These are phyloP conservation scores for Monoplex corrugatus DNA, from an alignment of 2,888 invertebrate species.

Conservation along the genomic window DNA sequence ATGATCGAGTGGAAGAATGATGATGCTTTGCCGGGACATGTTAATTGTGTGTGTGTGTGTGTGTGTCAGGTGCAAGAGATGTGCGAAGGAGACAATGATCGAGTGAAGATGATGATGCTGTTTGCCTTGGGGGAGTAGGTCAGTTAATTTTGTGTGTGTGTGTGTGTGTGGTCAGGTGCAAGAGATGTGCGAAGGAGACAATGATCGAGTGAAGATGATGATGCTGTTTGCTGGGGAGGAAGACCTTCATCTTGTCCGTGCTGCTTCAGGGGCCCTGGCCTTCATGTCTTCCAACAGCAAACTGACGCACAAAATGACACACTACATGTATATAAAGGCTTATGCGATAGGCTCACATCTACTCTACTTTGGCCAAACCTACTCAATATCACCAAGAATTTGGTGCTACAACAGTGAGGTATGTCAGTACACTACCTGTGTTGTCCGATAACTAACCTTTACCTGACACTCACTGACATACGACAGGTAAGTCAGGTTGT, in stretches of 20 bases:
- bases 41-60: neutral
- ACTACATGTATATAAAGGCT: too few species aligned
- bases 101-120: constrained; percentile 92
- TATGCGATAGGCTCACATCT: too few species aligned
- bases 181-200: constrained; percentile 87
- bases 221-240: constrained; percentile 87
- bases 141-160: too few species aligned
- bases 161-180: too few species aligned
- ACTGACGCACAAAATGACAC: constrained; percentile 90
- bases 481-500: too few species aligned
- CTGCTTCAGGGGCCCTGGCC: constrained; percentile 94
- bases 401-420: too few species aligned
- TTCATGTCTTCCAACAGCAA: constrained; percentile 90
- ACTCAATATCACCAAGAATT: too few species aligned
- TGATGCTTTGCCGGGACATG: constrained; percentile 5
- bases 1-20: constrained; percentile 94
- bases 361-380: too few species aligned
- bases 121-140: too few species aligned
- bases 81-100: constrained; percentile 89
- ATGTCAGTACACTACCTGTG: too few species aligned
- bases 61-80: constrained; percentile 85
- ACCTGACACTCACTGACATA: too few species aligned
- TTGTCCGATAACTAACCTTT: too few species aligned
- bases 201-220: constrained; percentile 94
- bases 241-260: constrained; percentile 85